These are phyloP conservation scores for Tangara arthus DNA, from an alignment of 2,797 vertebrate genomes.

Conservation along the genomic window DNA sequence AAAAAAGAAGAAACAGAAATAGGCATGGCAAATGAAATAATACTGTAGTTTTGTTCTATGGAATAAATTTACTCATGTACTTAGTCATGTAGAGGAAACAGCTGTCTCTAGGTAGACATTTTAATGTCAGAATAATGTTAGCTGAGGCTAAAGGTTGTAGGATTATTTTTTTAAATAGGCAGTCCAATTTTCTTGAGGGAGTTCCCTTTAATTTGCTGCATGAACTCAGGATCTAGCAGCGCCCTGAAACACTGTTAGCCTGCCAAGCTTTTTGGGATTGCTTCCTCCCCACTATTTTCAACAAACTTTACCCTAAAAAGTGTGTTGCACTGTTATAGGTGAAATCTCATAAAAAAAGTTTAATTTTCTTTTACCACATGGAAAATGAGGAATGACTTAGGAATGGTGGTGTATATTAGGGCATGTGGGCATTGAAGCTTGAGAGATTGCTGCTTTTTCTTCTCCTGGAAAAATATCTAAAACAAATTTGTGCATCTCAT, in stretches of 20 bases:
- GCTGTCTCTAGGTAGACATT: slow-evolving; percentile 30
- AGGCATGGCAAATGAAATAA: background rate
- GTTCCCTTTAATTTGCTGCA: slow-evolving; percentile 56
- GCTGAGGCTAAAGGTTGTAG: slow-evolving; percentile 29
- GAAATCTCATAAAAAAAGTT: accelerated
- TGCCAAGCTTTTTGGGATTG: slow-evolving; percentile 7
- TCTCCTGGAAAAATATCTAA: background rate
- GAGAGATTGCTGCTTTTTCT: background rate
- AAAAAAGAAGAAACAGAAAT: background rate
- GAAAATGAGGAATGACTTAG: background rate
- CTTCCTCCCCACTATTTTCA: background rate
- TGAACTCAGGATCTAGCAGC: slow-evolving; percentile 31
- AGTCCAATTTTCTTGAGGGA: slow-evolving; percentile 33
- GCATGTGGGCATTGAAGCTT: background rate
- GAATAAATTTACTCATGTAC: slow-evolving; percentile 49
- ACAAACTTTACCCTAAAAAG: background rate
- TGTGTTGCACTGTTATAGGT: background rate
- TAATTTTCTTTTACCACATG: background rate
- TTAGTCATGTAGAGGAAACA: slow-evolving; percentile 58
- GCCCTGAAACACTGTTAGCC: background rate
- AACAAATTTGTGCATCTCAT: background rate
- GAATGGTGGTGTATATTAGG: background rate
- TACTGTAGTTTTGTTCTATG: background rate
- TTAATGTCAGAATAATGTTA: slow-evolving; percentile 43
- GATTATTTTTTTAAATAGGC: background rate